Evolutionary conservation across 2,797 vertebrate genomes (phyloP).

Genomic region (Stomatorhinus walkeri): DNA sequence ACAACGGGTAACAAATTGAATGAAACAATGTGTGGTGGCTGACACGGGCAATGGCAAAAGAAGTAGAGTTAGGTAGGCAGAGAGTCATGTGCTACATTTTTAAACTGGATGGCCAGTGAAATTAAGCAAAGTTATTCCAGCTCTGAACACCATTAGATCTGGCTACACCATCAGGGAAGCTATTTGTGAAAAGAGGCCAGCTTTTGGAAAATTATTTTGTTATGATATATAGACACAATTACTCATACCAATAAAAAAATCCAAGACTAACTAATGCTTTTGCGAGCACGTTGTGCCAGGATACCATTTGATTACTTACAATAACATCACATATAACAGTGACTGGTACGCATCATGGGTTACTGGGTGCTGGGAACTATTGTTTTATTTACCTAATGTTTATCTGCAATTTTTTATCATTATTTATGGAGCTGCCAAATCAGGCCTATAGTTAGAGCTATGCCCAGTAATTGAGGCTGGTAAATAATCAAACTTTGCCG

Average conservation of each 20-base stretch:
- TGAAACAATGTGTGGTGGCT: background rate
- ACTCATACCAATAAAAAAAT: background rate
- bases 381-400: constrained; percentile 5
- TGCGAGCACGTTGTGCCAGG: background rate
- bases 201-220: background rate
- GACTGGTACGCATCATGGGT: background rate
- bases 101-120: background rate
- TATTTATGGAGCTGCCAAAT: constrained; percentile 2
- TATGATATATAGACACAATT: background rate
- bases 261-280: background rate
- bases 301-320: background rate
- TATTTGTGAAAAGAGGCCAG: background rate
- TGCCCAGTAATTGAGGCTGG: constrained; percentile 6
- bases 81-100: background rate
- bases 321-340: background rate
- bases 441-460: background rate
- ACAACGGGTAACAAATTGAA: background rate
- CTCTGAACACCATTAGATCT: background rate
- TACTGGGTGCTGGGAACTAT: background rate
- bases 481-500: background rate
- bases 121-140: background rate
- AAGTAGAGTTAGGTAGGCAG: background rate
- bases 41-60: background rate
- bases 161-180: background rate
- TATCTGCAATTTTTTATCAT: background rate